Evolutionary conservation across 1,140 invertebrate species (phyloP), one percentile per base, ranked within the genome.

Genomic region (Agrypnia vestita): DNA sequence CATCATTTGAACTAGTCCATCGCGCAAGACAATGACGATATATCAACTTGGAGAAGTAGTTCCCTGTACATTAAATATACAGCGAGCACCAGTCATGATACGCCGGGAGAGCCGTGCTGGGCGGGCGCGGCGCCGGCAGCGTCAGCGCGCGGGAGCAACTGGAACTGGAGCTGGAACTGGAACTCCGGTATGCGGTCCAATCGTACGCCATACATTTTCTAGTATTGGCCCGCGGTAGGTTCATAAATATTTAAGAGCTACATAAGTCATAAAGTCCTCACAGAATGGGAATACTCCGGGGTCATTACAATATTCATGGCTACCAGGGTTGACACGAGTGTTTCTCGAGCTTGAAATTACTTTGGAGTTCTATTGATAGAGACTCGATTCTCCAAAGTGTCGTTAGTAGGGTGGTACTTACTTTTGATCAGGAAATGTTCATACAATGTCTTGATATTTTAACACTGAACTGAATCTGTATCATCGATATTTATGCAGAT

Each of bases 251-350:
- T 64, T 64, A 35, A 64, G 61, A n/a, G 7, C 61, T 43, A 64
- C 61, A 64, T 64, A 64, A 64, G 61, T 64, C 61, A 64, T 64
- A 59, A 64, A 64, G 61, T 64, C 61, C 35, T 64, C 61, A 25
- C 61, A 25, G 61, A 64, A 35, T 43, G 19, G 61, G 35, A 25
- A 35, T 13, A 25, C 13, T 19, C 61, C 35, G 13, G 61, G 13
- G 11, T 64, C 61, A 64, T 64, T 64, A 64, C 19, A 64, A 64
- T 64, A 64, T 64, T 64, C 61, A 64, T 64, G 61, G 12, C 61
- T 11, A 35, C 25, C 25, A 6, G 25, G 25, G 25, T 35, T 35
- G 25, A 35, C n/a, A n/a, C n/a, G n/a, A n/a, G n/a, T n/a, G n/a
- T n/a, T n/a, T n/a, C n/a, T 35, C 25, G 6, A 35, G 25, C 6